Evolutionary conservation across 1,140 invertebrate genomes (phyloP).

Genomic region (Bicyclus anynana): DNA sequence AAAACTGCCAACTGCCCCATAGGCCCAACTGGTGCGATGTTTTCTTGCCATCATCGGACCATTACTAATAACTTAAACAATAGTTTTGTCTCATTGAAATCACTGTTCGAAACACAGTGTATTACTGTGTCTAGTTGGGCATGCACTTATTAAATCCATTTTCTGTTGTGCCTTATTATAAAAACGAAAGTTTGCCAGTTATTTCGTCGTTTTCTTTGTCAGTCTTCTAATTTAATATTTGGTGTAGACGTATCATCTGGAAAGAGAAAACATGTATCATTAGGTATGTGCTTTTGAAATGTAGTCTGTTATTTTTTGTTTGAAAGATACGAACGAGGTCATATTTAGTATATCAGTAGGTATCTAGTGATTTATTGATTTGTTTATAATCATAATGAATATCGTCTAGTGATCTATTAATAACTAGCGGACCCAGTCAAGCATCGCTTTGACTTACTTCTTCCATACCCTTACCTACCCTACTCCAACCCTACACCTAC

Average conservation of each 20-base stretch:
- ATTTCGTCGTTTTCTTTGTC: constrained; percentile 14
- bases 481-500: no score
- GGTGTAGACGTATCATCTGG: constrained; percentile 18
- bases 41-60: constrained; percentile 51
- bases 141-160: constrained; percentile 40
- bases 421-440: no score
- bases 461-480: no score
- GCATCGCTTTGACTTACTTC: no score
- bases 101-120: constrained; percentile 20
- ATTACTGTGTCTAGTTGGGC: constrained; percentile 30
- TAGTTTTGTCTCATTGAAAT: constrained; percentile 32
- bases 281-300: neutral
- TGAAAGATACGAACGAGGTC: no score
- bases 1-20: constrained; percentile 11
- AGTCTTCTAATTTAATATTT: constrained; percentile 1
- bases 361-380: no score
- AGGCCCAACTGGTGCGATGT: constrained; percentile 16
- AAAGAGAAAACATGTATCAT: constrained; percentile 18
- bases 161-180: constrained; percentile 26
- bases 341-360: no score
- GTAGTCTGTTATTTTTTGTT: no score
- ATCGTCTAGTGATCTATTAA: no score
- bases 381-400: no score
- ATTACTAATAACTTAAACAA: constrained; percentile 45
- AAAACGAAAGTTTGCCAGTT: constrained; percentile 18